Percentiles rank a stretch among this genome's conserved stretches.
Evolutionary conservation across 2,113 vertebrate species (phyloP).

Genomic region (Labrus mixtus): DNA sequence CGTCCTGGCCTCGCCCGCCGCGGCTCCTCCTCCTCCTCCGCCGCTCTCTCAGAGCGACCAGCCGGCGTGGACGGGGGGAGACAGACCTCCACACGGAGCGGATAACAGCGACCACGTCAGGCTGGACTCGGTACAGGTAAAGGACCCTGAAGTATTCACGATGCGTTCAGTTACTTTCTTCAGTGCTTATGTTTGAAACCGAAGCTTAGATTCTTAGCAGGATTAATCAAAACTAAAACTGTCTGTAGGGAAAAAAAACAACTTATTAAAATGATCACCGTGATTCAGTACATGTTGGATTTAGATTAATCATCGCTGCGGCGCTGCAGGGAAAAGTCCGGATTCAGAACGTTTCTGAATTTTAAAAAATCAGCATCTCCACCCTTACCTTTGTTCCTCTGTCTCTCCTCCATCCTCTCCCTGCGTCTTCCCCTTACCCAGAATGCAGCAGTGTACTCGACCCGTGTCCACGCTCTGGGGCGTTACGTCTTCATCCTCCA

Average conservation of each 20-base stretch:
- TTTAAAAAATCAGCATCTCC: too few relatives aligned
- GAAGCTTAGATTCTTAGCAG: too few relatives aligned
- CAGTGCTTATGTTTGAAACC: too few relatives aligned
- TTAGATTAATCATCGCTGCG: too few relatives aligned
- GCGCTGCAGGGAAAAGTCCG: too few relatives aligned
- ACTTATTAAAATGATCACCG: too few relatives aligned
- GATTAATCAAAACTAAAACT: too few relatives aligned
- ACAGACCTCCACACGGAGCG: constrained; percentile 80
- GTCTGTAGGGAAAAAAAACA: too few relatives aligned
- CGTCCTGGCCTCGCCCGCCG: constrained; percentile 77
- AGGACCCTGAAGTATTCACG: neutral
- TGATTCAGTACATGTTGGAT: too few relatives aligned
- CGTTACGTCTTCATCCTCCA: constrained; percentile 96
- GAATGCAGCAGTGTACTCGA: constrained; percentile 88
- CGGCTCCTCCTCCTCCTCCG: constrained; percentile 69
- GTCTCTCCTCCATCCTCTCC: neutral
- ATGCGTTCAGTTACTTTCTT: too few relatives aligned
- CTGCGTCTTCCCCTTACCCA: constrained; percentile 58
- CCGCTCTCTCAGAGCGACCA: constrained; percentile 33
- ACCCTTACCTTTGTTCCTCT: too few relatives aligned
- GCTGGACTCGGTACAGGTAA: constrained; percentile 89
- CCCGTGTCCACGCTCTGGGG: constrained; percentile 87
- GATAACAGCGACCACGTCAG: constrained; percentile 87
- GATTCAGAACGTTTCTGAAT: too few relatives aligned
- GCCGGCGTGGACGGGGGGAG: constrained; percentile 51